Percentiles rank a stretch among this genome's conserved stretches.
phyloP scores from a whole-genome alignment of 2,888 invertebrate species.

The Troides oblongomaculatus region DNA sequence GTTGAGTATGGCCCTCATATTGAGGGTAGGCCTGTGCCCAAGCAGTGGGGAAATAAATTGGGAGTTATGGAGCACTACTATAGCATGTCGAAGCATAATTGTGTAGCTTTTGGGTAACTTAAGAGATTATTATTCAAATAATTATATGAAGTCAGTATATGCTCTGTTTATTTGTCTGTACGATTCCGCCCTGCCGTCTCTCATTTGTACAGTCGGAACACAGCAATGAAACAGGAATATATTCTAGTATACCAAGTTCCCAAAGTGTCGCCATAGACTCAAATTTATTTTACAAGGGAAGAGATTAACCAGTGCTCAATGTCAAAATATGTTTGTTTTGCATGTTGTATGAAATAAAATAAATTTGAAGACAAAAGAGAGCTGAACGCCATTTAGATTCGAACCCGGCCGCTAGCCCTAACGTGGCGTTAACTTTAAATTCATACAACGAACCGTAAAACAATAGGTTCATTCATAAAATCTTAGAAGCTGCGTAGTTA shows the following conservation, averaged over 20 bases:
- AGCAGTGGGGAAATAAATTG: too few species aligned
- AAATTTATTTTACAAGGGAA: not conserved
- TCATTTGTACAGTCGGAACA: not conserved
- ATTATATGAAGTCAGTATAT: too few species aligned
- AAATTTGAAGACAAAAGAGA: not conserved
- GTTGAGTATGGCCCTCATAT: too few species aligned
- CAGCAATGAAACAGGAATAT: not conserved
- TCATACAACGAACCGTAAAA: slow-evolving; percentile 35
- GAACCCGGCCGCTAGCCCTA: slow-evolving; percentile 24
- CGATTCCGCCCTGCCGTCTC: too few species aligned
- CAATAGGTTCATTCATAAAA: slow-evolving; percentile 63
- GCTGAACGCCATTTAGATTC: not conserved
- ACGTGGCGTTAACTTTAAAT: slow-evolving; percentile 29
- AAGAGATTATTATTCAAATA: too few species aligned
- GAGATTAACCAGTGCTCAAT: not conserved
- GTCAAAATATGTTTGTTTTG: not conserved
- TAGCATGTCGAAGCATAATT: too few species aligned
- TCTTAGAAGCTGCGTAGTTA: slow-evolving; percentile 35
- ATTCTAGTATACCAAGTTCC: not conserved
- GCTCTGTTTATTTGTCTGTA: too few species aligned
- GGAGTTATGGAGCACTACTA: too few species aligned
- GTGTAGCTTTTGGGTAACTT: too few species aligned
- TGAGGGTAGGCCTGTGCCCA: too few species aligned
- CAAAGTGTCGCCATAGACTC: not conserved
- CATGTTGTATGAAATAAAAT: not conserved